Evolutionary conservation across 2,888 invertebrate species (phyloP).

Genomic region (Drepanosiphum platanoidis): DNA sequence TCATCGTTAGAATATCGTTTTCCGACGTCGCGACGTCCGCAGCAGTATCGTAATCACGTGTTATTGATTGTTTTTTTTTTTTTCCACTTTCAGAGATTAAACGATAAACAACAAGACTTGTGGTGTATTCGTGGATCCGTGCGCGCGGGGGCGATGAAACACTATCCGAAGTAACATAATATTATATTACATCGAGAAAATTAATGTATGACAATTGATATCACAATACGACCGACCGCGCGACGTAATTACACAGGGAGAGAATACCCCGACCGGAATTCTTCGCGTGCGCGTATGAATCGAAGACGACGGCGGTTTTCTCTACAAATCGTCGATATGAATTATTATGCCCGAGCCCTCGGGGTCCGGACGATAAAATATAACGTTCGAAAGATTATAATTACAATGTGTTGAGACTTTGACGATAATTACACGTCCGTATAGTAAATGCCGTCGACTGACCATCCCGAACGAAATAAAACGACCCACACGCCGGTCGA

Average conservation of each 20-base stretch:
- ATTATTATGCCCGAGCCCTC: background rate
- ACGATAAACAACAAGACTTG: too few species aligned
- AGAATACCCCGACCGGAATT: constrained; percentile 4
- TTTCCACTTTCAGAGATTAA: too few species aligned
- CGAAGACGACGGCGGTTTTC: constrained; percentile 12
- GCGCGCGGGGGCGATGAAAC: too few species aligned
- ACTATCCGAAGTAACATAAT: too few species aligned
- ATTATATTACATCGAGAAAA: too few species aligned
- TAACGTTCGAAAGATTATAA: constrained; percentile 7
- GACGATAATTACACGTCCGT: constrained; percentile 17
- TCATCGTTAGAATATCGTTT: too few species aligned
- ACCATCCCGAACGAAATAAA: background rate
- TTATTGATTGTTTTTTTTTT: too few species aligned
- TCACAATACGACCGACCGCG: background rate
- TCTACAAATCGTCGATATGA: constrained; percentile 11
- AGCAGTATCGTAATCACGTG: too few species aligned
- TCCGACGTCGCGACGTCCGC: too few species aligned
- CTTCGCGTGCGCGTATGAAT: background rate
- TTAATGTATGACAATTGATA: background rate
- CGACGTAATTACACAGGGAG: background rate
- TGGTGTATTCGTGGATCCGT: too few species aligned
- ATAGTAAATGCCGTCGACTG: constrained; percentile 17
- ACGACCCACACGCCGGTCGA: constrained; percentile 6
- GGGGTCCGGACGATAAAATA: background rate
- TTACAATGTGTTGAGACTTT: constrained; percentile 9